Conservation (phyloP, 2,113 vertebrate species). For the Lophura nycthemera region DNA sequence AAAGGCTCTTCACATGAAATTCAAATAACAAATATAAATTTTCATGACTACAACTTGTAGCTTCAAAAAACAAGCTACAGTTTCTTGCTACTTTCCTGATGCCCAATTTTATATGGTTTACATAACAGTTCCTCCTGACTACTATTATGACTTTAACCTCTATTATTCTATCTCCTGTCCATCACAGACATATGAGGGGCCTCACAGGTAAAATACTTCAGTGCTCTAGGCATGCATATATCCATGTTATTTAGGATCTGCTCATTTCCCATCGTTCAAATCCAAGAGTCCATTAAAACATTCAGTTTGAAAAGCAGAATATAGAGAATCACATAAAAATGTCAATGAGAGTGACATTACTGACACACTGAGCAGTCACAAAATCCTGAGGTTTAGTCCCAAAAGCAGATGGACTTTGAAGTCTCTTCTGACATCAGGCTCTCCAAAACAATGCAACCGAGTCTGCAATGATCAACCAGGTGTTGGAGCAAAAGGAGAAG, state of each 20-base stretch:
- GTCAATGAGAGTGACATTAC: not conserved
- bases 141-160: not conserved
- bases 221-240: not conserved
- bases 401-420: not conserved
- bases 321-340: not conserved
- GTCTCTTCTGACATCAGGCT: not conserved
- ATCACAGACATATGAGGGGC: not conserved
- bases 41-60: not conserved
- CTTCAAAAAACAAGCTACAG: not conserved
- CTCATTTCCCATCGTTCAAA: not conserved
- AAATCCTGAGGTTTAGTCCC: not conserved
- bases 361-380: not conserved
- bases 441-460: not conserved
- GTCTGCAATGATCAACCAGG: not conserved
- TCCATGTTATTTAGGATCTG: not conserved
- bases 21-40: slow-evolving; percentile 9
- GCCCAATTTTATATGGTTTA: not conserved
- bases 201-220: not conserved
- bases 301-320: not conserved
- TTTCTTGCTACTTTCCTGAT: not conserved
- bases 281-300: not conserved
- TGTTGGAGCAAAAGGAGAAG: not conserved
- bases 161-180: not conserved
- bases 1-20: not conserved
- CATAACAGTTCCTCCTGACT: not conserved